These are phyloP conservation scores for Colossoma macropomum DNA, from an alignment of 2,113 vertebrate species.

Conservation along the genomic window DNA sequence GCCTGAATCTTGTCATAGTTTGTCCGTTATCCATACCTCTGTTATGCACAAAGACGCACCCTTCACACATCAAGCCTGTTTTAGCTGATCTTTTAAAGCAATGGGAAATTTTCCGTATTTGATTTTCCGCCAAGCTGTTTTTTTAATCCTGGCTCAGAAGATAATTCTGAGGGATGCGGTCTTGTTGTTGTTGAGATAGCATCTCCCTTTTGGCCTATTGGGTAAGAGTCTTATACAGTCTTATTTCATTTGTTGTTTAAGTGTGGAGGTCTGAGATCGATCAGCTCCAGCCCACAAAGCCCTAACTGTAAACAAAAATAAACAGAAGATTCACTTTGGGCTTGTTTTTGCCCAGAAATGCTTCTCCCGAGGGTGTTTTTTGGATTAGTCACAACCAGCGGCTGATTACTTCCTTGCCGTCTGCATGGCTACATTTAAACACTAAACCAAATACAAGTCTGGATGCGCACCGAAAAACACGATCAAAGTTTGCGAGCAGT, in stretches of 20 bases:
- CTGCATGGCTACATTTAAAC: conserved; percentile 40
- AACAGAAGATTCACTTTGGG: conserved; percentile 16
- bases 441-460: conserved; percentile 26
- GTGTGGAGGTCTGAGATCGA: neutral
- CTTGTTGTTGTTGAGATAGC: neutral
- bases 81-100: too few species aligned
- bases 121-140: too few species aligned
- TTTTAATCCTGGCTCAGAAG: too few species aligned
- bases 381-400: neutral
- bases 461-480: neutral
- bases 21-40: too few species aligned
- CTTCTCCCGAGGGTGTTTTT: neutral
- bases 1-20: too few species aligned
- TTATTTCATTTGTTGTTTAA: neutral
- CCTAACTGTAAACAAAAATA: conserved; percentile 27
- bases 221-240: neutral
- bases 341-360: neutral
- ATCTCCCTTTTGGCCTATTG: neutral
- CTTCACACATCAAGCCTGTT: too few species aligned
- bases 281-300: neutral
- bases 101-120: too few species aligned
- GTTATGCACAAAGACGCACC: too few species aligned
- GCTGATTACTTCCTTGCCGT: conserved; percentile 26
- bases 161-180: too few species aligned
- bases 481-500: too few species aligned